Percentiles rank a stretch among this genome's conserved stretches.
Evolutionary conservation across 2,113 vertebrate genomes (phyloP).

Genomic region (Seriola quinqueradiata): DNA sequence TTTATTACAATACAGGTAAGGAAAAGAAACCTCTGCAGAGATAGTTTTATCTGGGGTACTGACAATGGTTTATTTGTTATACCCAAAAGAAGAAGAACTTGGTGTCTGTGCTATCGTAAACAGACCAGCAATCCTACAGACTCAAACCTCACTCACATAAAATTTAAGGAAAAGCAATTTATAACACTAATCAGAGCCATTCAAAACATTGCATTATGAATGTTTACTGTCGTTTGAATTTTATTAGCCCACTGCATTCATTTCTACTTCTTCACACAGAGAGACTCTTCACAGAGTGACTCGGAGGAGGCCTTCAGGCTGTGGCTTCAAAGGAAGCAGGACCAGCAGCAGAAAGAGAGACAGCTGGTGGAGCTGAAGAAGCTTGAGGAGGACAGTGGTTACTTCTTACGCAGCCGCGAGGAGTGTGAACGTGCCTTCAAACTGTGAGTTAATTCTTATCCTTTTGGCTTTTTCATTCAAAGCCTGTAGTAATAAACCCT

Average conservation of each 20-base stretch:
- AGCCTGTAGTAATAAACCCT: not conserved
- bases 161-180: not conserved
- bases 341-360: conserved; percentile 90
- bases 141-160: not conserved
- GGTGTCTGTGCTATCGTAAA: too few relatives aligned
- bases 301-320: conserved; percentile 88
- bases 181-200: not conserved
- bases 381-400: conserved; percentile 87
- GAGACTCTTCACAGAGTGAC: conserved; percentile 81
- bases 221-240: not conserved
- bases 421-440: conserved; percentile 93
- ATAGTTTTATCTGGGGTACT: too few relatives aligned
- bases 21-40: too few relatives aligned
- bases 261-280: conserved; percentile 71
- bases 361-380: conserved; percentile 89
- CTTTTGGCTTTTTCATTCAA: not conserved
- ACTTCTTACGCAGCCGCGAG: conserved; percentile 85
- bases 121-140: not conserved
- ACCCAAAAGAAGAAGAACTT: too few relatives aligned
- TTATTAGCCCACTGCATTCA: not conserved
- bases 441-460: conserved; percentile 84
- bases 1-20: too few relatives aligned
- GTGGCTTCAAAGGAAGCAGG: conserved; percentile 94
- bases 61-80: too few relatives aligned
- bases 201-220: not conserved